Evolutionary conservation across 2,888 invertebrate species (phyloP).

Genomic region (Thymelicus lineola): DNA sequence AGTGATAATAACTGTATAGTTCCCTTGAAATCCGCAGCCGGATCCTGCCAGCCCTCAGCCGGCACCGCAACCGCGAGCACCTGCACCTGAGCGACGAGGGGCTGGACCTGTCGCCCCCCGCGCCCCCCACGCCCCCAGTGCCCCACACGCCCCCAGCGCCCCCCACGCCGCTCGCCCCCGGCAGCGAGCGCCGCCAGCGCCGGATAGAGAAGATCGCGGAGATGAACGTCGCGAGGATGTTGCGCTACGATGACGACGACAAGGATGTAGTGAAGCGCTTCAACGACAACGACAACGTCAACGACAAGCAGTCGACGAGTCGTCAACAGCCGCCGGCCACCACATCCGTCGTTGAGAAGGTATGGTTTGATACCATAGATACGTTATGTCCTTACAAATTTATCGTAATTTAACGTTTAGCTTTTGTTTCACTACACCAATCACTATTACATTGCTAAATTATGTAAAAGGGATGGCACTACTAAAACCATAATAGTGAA

Average conservation of each 20-base stretch:
- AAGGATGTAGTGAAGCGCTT: not conserved
- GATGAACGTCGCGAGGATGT: slow-evolving; percentile 37
- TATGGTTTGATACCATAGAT: not conserved
- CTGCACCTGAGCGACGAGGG: slow-evolving; percentile 75
- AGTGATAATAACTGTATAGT: too few relatives aligned
- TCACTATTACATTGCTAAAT: too few relatives aligned
- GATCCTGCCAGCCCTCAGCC: slow-evolving; percentile 68
- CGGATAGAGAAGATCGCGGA: slow-evolving; percentile 49
- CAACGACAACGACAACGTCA: not conserved
- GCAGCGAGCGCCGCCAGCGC: slow-evolving; percentile 53
- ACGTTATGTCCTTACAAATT: too few relatives aligned
- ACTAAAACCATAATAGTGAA: too few relatives aligned
- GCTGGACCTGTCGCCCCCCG: slow-evolving; percentile 39
- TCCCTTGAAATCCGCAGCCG: slow-evolving; percentile 45
- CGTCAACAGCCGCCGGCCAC: not conserved
- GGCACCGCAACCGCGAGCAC: slow-evolving; percentile 72
- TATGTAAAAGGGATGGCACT: too few relatives aligned
- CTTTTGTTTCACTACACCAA: too few relatives aligned
- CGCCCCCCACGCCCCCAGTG: slow-evolving; percentile 15
- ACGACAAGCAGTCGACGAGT: not conserved
- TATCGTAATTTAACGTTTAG: too few relatives aligned
- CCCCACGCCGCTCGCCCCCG: slow-evolving; percentile 46
- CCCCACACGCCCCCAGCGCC: slow-evolving; percentile 31
- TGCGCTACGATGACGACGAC: slow-evolving; percentile 39
- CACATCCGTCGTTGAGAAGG: slow-evolving; percentile 13